Conservation (phyloP, 2,113 vertebrate species). For the Eonycteris spelaea region DNA sequence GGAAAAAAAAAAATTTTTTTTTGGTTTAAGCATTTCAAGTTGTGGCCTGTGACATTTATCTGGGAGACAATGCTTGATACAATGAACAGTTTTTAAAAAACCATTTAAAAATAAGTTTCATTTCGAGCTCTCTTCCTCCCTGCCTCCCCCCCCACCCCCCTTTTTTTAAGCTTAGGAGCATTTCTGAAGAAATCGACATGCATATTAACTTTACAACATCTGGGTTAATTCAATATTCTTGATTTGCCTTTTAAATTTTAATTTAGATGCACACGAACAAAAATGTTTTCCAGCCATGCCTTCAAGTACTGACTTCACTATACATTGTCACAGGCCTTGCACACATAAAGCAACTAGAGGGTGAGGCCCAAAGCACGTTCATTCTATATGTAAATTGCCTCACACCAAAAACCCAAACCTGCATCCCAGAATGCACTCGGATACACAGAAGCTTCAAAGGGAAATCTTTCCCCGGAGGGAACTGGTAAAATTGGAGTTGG, state of each 20-base stretch:
- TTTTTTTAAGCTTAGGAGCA: slow-evolving; percentile 15
- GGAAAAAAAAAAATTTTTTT: neutral
- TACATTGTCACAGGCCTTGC: neutral
- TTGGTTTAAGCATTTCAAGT: slow-evolving; percentile 62
- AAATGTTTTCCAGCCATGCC: slow-evolving; percentile 69
- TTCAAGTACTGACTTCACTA: slow-evolving; percentile 33
- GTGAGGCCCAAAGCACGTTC: slow-evolving; percentile 29
- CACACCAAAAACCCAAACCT: slow-evolving; percentile 66
- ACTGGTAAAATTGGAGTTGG: slow-evolving; percentile 81
- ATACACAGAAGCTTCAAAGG: slow-evolving; percentile 81
- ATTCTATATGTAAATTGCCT: slow-evolving; percentile 45
- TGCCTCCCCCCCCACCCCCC: neutral
- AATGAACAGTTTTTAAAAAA: slow-evolving; percentile 66
- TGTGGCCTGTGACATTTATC: slow-evolving; percentile 70
- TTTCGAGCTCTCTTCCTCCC: slow-evolving; percentile 30
- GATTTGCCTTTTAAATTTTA: slow-evolving; percentile 78
- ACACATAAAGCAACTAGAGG: neutral
- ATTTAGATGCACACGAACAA: slow-evolving; percentile 62
- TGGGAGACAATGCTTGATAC: slow-evolving; percentile 66
- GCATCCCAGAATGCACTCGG: slow-evolving; percentile 62
- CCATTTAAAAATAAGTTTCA: slow-evolving; percentile 62
- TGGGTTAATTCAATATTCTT: slow-evolving; percentile 80
- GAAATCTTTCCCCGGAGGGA: slow-evolving; percentile 79
- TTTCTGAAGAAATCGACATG: slow-evolving; percentile 72
- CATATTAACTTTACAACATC: slow-evolving; percentile 77